Conservation (phyloP, 2,797 vertebrate genomes). For the Liasis olivaceus region DNA sequence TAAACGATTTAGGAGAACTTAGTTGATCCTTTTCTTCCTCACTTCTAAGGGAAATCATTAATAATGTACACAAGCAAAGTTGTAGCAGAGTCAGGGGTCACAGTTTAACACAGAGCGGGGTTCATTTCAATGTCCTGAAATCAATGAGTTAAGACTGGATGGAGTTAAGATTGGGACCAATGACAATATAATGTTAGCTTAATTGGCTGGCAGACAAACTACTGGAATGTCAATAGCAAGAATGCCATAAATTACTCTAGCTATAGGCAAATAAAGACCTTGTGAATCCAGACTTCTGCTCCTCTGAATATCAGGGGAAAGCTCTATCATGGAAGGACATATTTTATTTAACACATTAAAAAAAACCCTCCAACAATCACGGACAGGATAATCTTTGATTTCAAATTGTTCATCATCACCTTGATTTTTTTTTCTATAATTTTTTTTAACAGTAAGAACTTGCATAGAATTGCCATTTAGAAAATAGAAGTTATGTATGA, state of each 20-base stretch:
- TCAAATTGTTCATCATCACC: slow-evolving; percentile 58
- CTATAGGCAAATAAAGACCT: slow-evolving; percentile 2
- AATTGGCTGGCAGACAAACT: not conserved
- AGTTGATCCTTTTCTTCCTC: not conserved
- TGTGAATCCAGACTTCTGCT: not conserved
- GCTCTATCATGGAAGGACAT: slow-evolving; percentile 62
- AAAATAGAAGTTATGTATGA: slow-evolving; percentile 64
- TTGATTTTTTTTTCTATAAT: slow-evolving; percentile 58
- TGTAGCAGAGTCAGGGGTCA: too few relatives aligned
- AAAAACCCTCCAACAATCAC: slow-evolving; percentile 6
- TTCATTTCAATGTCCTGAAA: not conserved
- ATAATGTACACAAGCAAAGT: not conserved
- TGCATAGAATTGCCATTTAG: slow-evolving; percentile 80
- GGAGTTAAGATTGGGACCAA: not conserved
- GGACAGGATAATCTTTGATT: slow-evolving; percentile 65
- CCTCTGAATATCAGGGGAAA: slow-evolving; percentile 11
- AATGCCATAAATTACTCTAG: not conserved
- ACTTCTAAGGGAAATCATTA: not conserved
- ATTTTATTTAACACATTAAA: slow-evolving; percentile 73
- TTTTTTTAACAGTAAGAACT: slow-evolving; percentile 72
- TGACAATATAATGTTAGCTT: not conserved
- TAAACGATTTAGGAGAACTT: not conserved
- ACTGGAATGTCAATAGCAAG: not conserved
- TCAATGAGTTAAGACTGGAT: not conserved
- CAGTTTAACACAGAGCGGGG: not conserved